phyloP scores from a whole-genome alignment of 1,140 invertebrate genomes.

The Rhynchophorus ferrugineus region DNA sequence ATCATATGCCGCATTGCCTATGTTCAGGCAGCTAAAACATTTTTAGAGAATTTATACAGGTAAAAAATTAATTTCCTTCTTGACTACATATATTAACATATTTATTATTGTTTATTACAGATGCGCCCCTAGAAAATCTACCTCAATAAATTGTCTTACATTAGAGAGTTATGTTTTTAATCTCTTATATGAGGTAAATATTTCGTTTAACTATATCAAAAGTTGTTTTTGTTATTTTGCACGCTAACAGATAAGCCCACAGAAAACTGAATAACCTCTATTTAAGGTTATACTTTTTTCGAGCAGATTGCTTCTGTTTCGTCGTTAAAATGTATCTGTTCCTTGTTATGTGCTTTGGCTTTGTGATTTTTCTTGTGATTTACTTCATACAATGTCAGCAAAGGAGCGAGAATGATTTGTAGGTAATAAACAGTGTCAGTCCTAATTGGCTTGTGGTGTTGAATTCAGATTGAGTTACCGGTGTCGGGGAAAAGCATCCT shows the following conservation, averaged over 20 bases:
- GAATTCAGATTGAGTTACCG: conserved; percentile 75
- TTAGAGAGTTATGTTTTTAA: conserved; percentile 94
- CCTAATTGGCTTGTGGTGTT: neutral
- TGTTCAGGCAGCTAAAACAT: conserved; percentile 74
- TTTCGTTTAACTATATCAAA: neutral
- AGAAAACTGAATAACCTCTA: neutral
- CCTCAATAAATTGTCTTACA: conserved; percentile 61
- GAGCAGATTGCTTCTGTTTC: neutral
- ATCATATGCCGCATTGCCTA: conserved; percentile 86
- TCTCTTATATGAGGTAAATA: conserved; percentile 82
- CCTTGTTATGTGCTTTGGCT: conserved; percentile 1
- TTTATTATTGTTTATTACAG: conserved; percentile 41
- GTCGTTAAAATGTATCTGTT: conserved; percentile 4
- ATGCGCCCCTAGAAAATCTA: conserved; percentile 65
- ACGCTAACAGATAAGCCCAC: neutral
- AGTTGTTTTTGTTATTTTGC: neutral
- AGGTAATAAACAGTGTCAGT: no score
- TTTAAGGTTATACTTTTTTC: neutral
- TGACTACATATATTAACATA: conserved; percentile 1
- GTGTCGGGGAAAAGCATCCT: conserved; percentile 77
- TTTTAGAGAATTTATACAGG: conserved; percentile 82
- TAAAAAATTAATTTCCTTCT: conserved; percentile 41
- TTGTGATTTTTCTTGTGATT: conserved; percentile 7
- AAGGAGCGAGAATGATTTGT: neutral
- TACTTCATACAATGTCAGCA: conserved; percentile 8